Base-by-base conservation (phyloP, 2,113 vertebrate species). In the Elephas maximus region DNA sequence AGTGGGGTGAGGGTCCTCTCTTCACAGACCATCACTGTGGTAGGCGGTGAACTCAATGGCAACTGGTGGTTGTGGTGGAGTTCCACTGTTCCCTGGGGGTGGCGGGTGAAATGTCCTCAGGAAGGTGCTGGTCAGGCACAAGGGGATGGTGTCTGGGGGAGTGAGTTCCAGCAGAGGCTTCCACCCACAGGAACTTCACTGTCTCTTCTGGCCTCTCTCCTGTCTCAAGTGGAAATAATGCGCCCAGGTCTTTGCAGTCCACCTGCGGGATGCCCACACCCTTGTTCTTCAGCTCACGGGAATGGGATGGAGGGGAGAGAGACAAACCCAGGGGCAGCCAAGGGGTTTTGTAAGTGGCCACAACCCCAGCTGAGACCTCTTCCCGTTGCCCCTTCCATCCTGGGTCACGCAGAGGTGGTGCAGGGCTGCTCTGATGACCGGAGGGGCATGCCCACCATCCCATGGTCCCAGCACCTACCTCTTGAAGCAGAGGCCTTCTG, bases 391-490 rank as follows among this genome's bases (percentile, higher is more conserved):
- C 67, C 14, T 48, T 44, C 87, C 53, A 15, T 24, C 28, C 21
- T 6, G 0, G 41, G 9, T 2, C 62, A 30, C 2, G 2, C 0
- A 0, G 73, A 92, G 26, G 76, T 21, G 17, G 30, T 6, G 2
- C 33, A 6, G 53, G 71, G 76, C 41, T 21, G 0, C 28, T 60
- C 20, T 65, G 57, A 3, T 20, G 26, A 33, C 28, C 57, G 44
- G 24, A 65, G 41, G 1, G 24, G 3, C 18, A 48, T 53, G 15
- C 6, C 15, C 23, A 24, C 21, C 6, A 53, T 26, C 24, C 73
- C 4, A 0, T 1, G 4, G 23, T 65, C 53, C 41, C 65, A 60
- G 74, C 11, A 20, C n/a, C 41, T 11, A 3, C 15, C 15, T 73
- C 51, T 69, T 67, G n/a, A 76, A 88, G 60, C 67, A 33, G 37